A percentile compares a stretch with the other conserved stretches of the same genome.
Conservation (phyloP, 92 coral and sea anemone species). For the Parazoanthus swiftii region DNA sequence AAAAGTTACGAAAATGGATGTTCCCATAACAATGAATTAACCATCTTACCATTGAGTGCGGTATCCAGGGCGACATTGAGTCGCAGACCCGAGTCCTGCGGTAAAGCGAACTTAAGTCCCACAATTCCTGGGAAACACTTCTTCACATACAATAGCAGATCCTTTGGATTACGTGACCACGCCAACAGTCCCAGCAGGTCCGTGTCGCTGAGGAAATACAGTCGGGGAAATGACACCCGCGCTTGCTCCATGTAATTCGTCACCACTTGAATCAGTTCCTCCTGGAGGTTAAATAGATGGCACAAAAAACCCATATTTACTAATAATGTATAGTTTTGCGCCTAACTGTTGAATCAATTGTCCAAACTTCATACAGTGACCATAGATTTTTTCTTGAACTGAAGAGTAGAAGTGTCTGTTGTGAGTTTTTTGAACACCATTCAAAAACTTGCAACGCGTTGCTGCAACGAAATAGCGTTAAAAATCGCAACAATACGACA, state of each 20-base stretch:
- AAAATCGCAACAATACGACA: too few relatives aligned
- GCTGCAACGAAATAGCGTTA: too few relatives aligned
- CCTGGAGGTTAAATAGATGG: slow-evolving; percentile 51
- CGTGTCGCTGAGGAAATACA: slow-evolving; percentile 82
- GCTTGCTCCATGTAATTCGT: slow-evolving; percentile 69
- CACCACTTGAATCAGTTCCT: slow-evolving; percentile 79
- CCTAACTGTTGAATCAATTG: too few relatives aligned
- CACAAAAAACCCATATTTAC: background rate
- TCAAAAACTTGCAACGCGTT: too few relatives aligned
- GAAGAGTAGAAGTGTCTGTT: too few relatives aligned
- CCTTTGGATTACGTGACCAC: slow-evolving; percentile 92
- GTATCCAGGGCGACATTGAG: slow-evolving; percentile 81
- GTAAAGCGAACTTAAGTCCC: slow-evolving; percentile 79
- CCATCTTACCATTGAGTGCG: slow-evolving; percentile 81
- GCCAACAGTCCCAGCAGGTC: slow-evolving; percentile 85
- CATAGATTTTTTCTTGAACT: too few relatives aligned
- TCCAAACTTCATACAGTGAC: too few relatives aligned
- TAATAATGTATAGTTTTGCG: too few relatives aligned
- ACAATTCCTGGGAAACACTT: slow-evolving; percentile 93
- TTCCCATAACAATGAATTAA: background rate
- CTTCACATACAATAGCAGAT: slow-evolving; percentile 81
- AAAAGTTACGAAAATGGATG: too few relatives aligned
- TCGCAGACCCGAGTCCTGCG: slow-evolving; percentile 66
- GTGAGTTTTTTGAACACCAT: too few relatives aligned
- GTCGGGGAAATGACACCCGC: slow-evolving; percentile 77